Base-by-base conservation (phyloP, 1,140 invertebrate genomes). In the Zaprionus tsacasi region DNA sequence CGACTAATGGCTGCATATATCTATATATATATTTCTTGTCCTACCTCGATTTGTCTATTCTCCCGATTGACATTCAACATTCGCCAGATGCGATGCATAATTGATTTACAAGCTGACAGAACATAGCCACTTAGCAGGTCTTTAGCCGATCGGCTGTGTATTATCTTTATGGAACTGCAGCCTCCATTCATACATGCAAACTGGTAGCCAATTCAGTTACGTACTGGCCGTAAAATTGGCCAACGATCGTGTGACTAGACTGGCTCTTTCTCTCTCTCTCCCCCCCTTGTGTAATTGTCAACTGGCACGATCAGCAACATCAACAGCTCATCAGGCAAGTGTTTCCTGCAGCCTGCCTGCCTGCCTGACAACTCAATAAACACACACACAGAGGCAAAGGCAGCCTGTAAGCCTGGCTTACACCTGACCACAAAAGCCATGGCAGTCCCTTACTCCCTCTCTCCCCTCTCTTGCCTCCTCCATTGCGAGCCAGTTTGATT, bases 291-390 rank as follows among this genome's bases (percentile, higher is more conserved):
- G 83, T 89, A 88, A 88, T 88, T 88, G 83, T 88, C 83, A 88
- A 88, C 83, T 89, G 78, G 83, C 85, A 88, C 83, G 83, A 88
- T 88, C 82, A 69, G 66, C 82, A 79, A 71, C 82, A 86, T 86
- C 83, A 87, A 78, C 83, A 88, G 83, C 83, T 88, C 83, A 88
- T 88, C 83, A 88, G 83, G 45, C 45, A 50, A 50, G 45, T 50
- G 45, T 61, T 35, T 30, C 27, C 64, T 64, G 15, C 45, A 50
- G 77, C 56, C 40, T 64, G 21, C 21, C 21, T 21, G 27, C 27
- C 27, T 30, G 74, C 69, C 76, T 71, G 81, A 89, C 85, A 89
- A 89, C 85, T 89, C 85, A 89, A 89, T 89, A 89, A 88, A 73
- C 72, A 36, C 64, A 57, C 61, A 63, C 25, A 63, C 54, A 73